These are phyloP conservation scores for Canis aureus DNA, from an alignment of 2,113 vertebrate species.

Conservation along the genomic window DNA sequence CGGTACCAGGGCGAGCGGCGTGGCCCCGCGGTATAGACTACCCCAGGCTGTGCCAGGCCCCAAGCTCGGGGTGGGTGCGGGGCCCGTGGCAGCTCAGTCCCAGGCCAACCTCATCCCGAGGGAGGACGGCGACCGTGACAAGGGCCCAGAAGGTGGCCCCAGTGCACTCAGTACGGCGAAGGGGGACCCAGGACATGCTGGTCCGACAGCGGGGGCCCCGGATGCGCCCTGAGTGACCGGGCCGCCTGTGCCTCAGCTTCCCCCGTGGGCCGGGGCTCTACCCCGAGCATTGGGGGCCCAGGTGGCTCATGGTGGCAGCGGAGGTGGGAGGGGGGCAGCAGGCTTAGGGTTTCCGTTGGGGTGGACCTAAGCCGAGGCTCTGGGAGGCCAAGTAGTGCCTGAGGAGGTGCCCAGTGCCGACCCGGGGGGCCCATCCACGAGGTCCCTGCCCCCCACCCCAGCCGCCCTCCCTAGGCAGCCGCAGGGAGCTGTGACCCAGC, in stretches of 20 bases:
- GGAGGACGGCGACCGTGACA: rapidly evolving
- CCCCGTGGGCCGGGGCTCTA: background rate
- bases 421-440: background rate
- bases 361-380: background rate
- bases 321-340: rapidly evolving
- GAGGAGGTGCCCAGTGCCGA: background rate
- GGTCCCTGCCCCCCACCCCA: no score
- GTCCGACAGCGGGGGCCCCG: background rate
- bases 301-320: no score
- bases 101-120: no score
- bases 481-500: background rate
- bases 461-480: background rate
- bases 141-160: background rate
- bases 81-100: no score
- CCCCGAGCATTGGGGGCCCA: no score
- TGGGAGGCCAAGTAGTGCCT: background rate
- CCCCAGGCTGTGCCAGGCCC: background rate
- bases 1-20: rapidly evolving
- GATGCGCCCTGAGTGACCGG: background rate
- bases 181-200: background rate
- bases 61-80: no score
- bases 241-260: background rate
- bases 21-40: rapidly evolving
- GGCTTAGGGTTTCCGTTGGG: background rate
- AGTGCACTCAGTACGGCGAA: background rate